Evolutionary conservation across 2,888 invertebrate species (phyloP).

Genomic region (Tillus elongatus): DNA sequence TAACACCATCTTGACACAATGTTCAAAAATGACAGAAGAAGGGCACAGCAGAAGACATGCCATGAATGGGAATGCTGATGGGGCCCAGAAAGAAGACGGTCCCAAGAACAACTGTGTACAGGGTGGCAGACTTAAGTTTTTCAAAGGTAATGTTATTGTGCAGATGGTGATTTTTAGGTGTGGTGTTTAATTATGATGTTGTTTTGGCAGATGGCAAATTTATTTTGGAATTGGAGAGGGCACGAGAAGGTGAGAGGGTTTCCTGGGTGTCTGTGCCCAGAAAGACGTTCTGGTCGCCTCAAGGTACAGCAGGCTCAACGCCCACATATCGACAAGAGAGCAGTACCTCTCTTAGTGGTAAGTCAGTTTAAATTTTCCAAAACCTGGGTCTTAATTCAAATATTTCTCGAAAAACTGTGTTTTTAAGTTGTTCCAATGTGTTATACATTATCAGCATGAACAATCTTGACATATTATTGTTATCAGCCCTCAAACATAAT

Average conservation of each 20-base stretch:
- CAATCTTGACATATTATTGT: constrained; percentile 10
- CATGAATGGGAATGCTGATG: constrained; percentile 60
- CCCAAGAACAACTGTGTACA: constrained; percentile 41
- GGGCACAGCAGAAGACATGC: constrained; percentile 61
- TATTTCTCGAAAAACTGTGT: too few relatives aligned
- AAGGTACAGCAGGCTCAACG: constrained; percentile 55
- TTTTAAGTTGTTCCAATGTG: too few relatives aligned
- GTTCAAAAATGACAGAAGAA: constrained; percentile 58
- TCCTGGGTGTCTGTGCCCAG: constrained; percentile 86
- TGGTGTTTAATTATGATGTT: not conserved
- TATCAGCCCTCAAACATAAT: too few relatives aligned
- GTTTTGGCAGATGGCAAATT: constrained; percentile 72
- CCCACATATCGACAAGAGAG: constrained; percentile 56
- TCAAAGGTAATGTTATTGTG: constrained; percentile 50
- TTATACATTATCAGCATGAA: too few relatives aligned
- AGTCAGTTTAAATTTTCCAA: constrained; percentile 32
- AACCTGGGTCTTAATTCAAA: too few relatives aligned
- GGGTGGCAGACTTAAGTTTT: constrained; percentile 72
- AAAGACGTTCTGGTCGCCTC: constrained; percentile 73
- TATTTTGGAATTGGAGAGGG: constrained; percentile 72
- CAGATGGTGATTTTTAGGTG: not conserved
- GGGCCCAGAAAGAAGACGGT: constrained; percentile 47
- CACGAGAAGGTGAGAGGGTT: constrained; percentile 68
- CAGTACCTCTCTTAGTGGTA: constrained; percentile 74
- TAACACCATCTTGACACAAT: constrained; percentile 63